Base-by-base conservation (phyloP, 2,797 vertebrate species). In the Setipinna tenuifilis region DNA sequence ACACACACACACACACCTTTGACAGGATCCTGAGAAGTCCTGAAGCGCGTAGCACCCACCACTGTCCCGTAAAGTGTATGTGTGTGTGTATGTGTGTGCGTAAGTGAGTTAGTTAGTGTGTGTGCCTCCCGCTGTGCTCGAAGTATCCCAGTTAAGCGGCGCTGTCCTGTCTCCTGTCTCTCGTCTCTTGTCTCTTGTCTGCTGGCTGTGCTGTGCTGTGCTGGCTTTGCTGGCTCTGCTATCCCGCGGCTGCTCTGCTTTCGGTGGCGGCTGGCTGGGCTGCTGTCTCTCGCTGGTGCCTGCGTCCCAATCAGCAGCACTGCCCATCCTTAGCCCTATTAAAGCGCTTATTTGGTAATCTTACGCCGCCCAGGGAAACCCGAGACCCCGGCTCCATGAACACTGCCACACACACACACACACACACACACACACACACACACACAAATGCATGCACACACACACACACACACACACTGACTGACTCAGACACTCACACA, bases 311-410 rank as follows among this genome's bases (percentile, higher is more conserved):
- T 95, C 94, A 95, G 94, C 93, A 87, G 89, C 89, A 89, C 87
- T 86, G 87, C 94, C 91, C 92, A 94, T 91, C 91, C 90, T 86
- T 88, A 85, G 91, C 93, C 92, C 94, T 95, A 95, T 94, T 95
- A 94, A 96, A 95, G 94, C 95, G 94, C 91, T 93, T 91, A 93
- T 90, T 90, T 90, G 90, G 95, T 96, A 96, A 96, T 93, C 90
- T 89, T 94, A 96, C 87, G 94, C 94, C 92, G 86, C 85, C 86
- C 87, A 87, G 83, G 95, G 95, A 96, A 96, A 96, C 94, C 88
- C 93, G 94, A 96, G 93, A 94, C 75, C 85, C 86, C 31, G 87
- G 86, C 85, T 89, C 88, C 90, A 89, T 88, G 83, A 87, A 89
- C 83, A 88, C 92, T 87, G 71, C 59, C 80, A 68, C 59, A 16